Evolutionary conservation across 2,888 invertebrate species (phyloP), one percentile per base, ranked within the genome.

Genomic region (Tinea pellionella): DNA sequence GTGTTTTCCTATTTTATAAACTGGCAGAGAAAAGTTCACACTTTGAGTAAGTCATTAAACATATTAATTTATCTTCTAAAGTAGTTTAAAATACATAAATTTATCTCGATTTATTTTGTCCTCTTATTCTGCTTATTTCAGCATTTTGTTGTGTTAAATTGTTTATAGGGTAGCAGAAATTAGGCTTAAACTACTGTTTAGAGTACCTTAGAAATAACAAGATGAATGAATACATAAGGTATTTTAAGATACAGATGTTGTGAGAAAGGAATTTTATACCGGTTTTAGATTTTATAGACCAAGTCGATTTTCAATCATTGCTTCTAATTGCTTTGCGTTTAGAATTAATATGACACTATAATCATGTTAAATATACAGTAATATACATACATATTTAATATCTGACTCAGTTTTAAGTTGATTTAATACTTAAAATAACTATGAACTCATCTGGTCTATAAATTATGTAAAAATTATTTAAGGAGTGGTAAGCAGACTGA

Each of bases 91-190:
- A 47, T 9, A 9, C 13, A 16, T 16, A 47, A 47, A 47, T 37
- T 37, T 9, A 24, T 30, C n/a, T 18, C 16, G 15, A 43, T 37
- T 24, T 19, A 15, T 60, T 41, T 55, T 55, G 41, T 37, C 24
- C 16, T 18, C 37, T 53, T 37, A 18, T 19, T 19, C 13, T 13
- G 41, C 19, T 1, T 41, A 55, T 55, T 55, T 16, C 59, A 41
- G n/a, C 13, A 37, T 41, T 60, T 60, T 60, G 55, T 60, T 60
- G 18, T 60, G 55, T 19, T 60, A 55, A 60, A 60, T 16, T 55
- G 37, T 60, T 19, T 55, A 55, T 55, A 41, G 18, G 6, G 37
- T 32, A 37, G 15, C 30, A 32, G 16, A 47, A 47, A 15, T 47
- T n/a, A n/a, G 4, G 47, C 9, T 13, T 8, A 15, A 16, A 47